These are phyloP conservation scores for Uropetala carovei DNA, from an alignment of 2,888 invertebrate genomes.

Conservation along the genomic window DNA sequence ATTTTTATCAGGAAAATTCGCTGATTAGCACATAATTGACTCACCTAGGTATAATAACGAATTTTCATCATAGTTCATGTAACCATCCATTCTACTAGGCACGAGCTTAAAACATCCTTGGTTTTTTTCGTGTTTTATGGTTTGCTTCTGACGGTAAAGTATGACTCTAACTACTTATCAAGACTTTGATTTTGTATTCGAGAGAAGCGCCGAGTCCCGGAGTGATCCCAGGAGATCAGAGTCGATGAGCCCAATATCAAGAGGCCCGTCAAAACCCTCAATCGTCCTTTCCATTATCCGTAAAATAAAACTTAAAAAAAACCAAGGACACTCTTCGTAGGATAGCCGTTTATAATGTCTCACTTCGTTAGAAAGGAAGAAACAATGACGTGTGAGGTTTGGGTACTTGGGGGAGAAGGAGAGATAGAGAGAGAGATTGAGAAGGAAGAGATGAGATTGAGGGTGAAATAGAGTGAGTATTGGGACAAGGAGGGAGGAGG, in stretches of 20 bases:
- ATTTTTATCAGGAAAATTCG: too few relatives aligned
- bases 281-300: slow-evolving; percentile 24
- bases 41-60: too few relatives aligned
- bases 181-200: too few relatives aligned
- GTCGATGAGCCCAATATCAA: neutral
- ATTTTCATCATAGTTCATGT: too few relatives aligned
- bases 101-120: too few relatives aligned
- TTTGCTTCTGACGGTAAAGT: too few relatives aligned
- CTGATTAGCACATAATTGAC: too few relatives aligned
- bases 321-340: slow-evolving; percentile 44
- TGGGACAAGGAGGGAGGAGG: neutral
- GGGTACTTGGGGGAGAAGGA: neutral
- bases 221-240: neutral
- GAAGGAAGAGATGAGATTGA: neutral
- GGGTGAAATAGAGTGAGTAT: neutral
- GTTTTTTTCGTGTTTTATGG: too few relatives aligned
- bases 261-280: slow-evolving; percentile 5
- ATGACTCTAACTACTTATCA: too few relatives aligned
- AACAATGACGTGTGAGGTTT: slow-evolving; percentile 41
- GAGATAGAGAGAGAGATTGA: neutral
- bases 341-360: slow-evolving; percentile 58
- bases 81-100: too few relatives aligned
- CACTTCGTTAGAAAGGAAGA: slow-evolving; percentile 52
- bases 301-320: neutral
- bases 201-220: too few relatives aligned